Evolutionary conservation across 2,888 invertebrate genomes (phyloP).

Genomic region (Ormyrus pomaceus): DNA sequence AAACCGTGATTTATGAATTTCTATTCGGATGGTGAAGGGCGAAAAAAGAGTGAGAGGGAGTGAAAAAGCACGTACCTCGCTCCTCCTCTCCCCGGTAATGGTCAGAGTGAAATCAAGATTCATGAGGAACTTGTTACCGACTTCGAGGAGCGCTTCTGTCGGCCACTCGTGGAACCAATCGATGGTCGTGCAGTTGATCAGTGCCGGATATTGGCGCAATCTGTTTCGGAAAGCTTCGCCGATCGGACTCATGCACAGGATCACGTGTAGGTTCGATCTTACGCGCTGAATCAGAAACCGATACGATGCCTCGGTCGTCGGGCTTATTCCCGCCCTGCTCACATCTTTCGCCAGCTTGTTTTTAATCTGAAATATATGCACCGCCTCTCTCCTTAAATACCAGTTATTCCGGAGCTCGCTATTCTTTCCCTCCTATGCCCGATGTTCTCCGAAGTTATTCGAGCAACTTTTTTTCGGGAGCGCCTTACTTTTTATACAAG

Average conservation of each 20-base stretch:
- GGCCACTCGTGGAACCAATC: constrained; percentile 96
- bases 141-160: constrained; percentile 90
- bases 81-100: constrained; percentile 80
- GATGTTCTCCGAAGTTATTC: background rate
- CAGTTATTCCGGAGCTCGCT: background rate
- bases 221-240: constrained; percentile 90
- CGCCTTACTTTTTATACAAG: too few species aligned
- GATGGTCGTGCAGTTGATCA: constrained; percentile 91
- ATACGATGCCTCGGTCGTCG: constrained; percentile 84
- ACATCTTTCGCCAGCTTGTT: constrained; percentile 79
- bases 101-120: constrained; percentile 84
- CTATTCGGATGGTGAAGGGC: background rate
- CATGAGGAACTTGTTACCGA: constrained; percentile 88
- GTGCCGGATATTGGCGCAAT: constrained; percentile 90
- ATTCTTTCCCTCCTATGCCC: background rate
- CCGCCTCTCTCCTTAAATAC: too few species aligned
- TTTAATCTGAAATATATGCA: constrained; percentile 78
- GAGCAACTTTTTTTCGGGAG: too few species aligned
- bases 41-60: background rate
- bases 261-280: constrained; percentile 85
- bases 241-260: constrained; percentile 92
- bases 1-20: constrained; percentile 29
- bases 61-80: constrained; percentile 68
- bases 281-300: constrained; percentile 87
- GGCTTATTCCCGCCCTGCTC: constrained; percentile 78